Evolutionary conservation across 2,797 vertebrate genomes (phyloP).

Genomic region (Anabas testudineus): DNA sequence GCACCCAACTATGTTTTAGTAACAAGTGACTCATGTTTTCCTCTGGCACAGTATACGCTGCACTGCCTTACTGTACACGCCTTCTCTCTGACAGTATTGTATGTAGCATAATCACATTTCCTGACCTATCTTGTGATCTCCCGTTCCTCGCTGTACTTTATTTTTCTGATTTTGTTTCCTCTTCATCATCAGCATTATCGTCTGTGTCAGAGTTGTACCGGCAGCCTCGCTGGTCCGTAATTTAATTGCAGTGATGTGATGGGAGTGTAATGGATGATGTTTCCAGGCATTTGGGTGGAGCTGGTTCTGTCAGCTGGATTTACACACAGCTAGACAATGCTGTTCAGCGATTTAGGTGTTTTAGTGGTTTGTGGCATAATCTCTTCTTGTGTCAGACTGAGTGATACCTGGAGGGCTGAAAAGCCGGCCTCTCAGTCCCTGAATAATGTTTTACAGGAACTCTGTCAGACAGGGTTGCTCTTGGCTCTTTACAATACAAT

Average conservation of each 20-base stretch:
- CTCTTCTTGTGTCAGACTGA: background rate
- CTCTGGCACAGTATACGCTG: slow-evolving; percentile 12
- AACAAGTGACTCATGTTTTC: slow-evolving; percentile 60
- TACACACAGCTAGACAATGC: background rate
- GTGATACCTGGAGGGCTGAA: background rate
- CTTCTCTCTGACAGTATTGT: slow-evolving; percentile 14
- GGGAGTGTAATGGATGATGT: slow-evolving; percentile 44
- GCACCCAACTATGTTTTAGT: slow-evolving; percentile 25
- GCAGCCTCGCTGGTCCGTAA: slow-evolving; percentile 38
- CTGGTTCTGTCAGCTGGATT: slow-evolving; percentile 25
- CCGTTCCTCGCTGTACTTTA: slow-evolving; percentile 26
- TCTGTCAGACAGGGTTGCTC: slow-evolving; percentile 1
- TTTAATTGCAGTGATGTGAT: slow-evolving; percentile 53
- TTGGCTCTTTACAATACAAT: slow-evolving; percentile 18
- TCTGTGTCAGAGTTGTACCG: slow-evolving; percentile 31
- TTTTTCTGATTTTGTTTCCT: slow-evolving; percentile 18
- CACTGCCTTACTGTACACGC: slow-evolving; percentile 9
- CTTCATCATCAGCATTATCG: slow-evolving; percentile 39
- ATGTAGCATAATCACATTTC: slow-evolving; percentile 59
- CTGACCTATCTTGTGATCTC: slow-evolving; percentile 36
- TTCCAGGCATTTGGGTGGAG: slow-evolving; percentile 28
- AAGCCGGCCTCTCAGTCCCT: background rate
- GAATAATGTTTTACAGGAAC: slow-evolving; percentile 6
- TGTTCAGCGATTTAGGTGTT: slow-evolving; percentile 11
- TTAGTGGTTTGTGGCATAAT: background rate